Base-by-base conservation (phyloP, 2,797 vertebrate species). In the Odontamblyopus lacepedii region DNA sequence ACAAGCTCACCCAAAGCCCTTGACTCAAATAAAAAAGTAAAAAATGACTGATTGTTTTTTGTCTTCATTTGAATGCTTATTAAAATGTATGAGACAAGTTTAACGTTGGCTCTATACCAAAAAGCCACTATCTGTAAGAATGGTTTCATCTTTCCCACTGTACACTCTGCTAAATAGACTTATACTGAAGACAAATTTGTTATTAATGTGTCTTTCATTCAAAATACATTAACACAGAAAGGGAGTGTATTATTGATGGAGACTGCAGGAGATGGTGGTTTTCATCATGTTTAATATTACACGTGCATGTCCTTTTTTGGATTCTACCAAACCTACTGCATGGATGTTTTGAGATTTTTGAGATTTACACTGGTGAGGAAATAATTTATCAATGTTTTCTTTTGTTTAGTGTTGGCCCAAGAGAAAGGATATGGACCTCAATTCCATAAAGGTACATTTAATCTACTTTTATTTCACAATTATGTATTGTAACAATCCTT, bases 361-460 rank as follows among this genome's bases (percentile, higher is more conserved):
- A 87, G 80, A 78, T 83, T 81, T 78, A 81, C 48, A 61, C n/a
- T 19, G 57, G 67, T 48, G 80, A 67, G 69, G 63, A 84, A 80
- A 80, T 59, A 8, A 73, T 92, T 19, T n/a, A 88, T 92, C 87
- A 78, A 87, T 90, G 65, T 76, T 74, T 71, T 92, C 50, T 91
- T 74, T 23, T 89, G 83, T 79, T 88, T 83, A 95, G 94, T 94
- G 93, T 77, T 93, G 86, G 90, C 94, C 95, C 32, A 89, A 84
- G 79, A 92, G 89, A 83, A 94, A 83, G 59, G 85, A 87, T 30
- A 63, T 94, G 73, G 92, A 96, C 84, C 85, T 96, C 72, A 88
- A 63, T 76, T 91, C 92, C 83, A 95, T 98, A 91, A 95, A 93
- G 96, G 97, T 99, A 96, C 0, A 44, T n/a, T 13, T 15, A 38